Base-by-base conservation (phyloP, 2,888 invertebrate species). In the Drosophila neutralis region DNA sequence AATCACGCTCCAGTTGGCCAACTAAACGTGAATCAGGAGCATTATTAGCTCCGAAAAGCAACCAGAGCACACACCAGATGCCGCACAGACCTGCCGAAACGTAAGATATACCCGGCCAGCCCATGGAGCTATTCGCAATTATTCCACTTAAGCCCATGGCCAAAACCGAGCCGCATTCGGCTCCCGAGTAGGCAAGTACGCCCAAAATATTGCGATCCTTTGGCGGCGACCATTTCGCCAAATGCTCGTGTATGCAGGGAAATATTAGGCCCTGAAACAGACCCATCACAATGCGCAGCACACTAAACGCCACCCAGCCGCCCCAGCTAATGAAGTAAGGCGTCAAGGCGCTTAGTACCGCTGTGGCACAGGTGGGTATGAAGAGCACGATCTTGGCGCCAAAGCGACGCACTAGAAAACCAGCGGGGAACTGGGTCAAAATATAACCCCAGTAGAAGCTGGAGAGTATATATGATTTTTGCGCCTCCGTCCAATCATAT, bases 361-460 rank as follows among this genome's bases (percentile, higher is more conserved):
- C 94, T 42, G 95, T 95, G 29, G 1, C 96, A 94, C 76, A 95
- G 94, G 95, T 93, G 0, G 95, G 94, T 0, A 93, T 87, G 0
- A 94, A 92, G 7, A 95, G 91, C 0, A 97, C 92, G 38, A 94
- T 93, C 63, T 95, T 95, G 0, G 95, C 95, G 0, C 97, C 97
- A 90, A 95, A 95, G 27, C 93, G 94, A 72, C 95, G 95, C 15
- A 81, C 80, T 61, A 98, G 91, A 76, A 95, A 94, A 0, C 96
- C 96, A 0, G 95, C 95, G 0, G 95, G 95, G 18, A 95, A 91
- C 81, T 94, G 93, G 73, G 94, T 94, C 5, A 96, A 73, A 3
- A 96, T 93, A 89, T 97, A 96, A 5, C 96, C 96, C 96, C 96
- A 96, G 91, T 96, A 96, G 92, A 96, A 96, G 0, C 96, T 95